Evolutionary conservation across 2,888 invertebrate genomes (phyloP), one percentile per base, ranked within the genome.

Genomic region (Metellina segmentata): DNA sequence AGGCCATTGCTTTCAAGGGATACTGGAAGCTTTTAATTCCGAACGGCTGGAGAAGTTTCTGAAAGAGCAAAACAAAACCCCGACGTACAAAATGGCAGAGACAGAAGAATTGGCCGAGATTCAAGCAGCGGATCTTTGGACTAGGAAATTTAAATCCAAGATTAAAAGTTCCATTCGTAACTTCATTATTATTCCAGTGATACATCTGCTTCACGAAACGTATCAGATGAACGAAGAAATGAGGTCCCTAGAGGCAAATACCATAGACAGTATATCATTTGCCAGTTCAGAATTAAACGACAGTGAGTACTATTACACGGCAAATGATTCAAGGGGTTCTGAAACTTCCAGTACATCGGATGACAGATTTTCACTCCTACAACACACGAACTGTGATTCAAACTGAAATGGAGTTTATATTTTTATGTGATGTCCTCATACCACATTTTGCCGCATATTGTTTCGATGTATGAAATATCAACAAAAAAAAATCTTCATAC

Each of bases 91-190:
- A 19, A 9, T 51, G 51, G 72, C 20, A 6, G 51, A 20, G 19
- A 34, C 53, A 7, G 48, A 72, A 48, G 82, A 75, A n/a, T 16
- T 89, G 11, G 19, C 1, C 1, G 77, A 78, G 1, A 16, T 89
- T 16, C 16, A 89, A 70, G 71, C 7, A 2, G 90, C 90, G 6
- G 19, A 72, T 20, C 16, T 16, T 0, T 90, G 90, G 90, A 79
- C 49, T 48, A n/a, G 61, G 11, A n/a, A 85, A 9, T 72, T 90
- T 16, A 69, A 75, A 9, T 19, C 52, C 5, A 48, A 49, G 8
- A 16, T 90, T 8, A 71, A 8, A 8, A 20, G 16, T 1, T 51
- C n/a, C 19, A 20, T 79, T 11, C 19, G 51, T 0, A 20, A 78
- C 5, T 9, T 49, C 4, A 8, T 90, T 0, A 79, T 85, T 49